Percentiles rank a stretch among this genome's conserved stretches.
phyloP scores from a whole-genome alignment of 2,888 invertebrate species.

The Melieria omissa region DNA sequence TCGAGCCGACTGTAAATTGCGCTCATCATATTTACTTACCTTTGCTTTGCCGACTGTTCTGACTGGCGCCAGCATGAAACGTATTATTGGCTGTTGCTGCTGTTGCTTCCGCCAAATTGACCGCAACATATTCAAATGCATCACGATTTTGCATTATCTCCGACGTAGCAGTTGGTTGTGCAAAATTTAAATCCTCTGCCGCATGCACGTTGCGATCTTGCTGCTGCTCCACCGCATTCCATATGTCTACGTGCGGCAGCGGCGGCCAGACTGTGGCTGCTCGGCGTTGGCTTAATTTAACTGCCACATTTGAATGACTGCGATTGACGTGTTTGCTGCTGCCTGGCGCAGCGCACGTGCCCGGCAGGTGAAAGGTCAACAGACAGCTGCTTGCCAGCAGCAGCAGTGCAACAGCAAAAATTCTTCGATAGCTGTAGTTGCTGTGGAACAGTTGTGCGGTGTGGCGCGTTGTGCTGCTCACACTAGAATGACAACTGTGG shows the following conservation, averaged over 20 bases:
- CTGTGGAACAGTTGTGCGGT: too few species aligned
- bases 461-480: too few species aligned
- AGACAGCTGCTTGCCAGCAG: too few species aligned
- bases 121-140: slow-evolving; percentile 22
- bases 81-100: slow-evolving; percentile 1
- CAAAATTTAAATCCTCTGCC: not conserved
- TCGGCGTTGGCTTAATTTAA: too few species aligned
- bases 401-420: too few species aligned
- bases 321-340: too few species aligned
- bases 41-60: slow-evolving; percentile 25
- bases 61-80: slow-evolving; percentile 7
- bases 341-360: too few species aligned
- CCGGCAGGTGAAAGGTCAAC: too few species aligned
- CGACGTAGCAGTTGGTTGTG: too few species aligned
- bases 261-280: slow-evolving; percentile 7
- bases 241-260: slow-evolving; percentile 21
- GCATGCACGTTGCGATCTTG: not conserved
- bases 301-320: too few species aligned
- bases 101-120: slow-evolving; percentile 20
- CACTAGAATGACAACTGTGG: too few species aligned
- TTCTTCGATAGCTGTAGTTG: too few species aligned
- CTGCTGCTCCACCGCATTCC: not conserved
- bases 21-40: slow-evolving; percentile 12
- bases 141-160: slow-evolving; percentile 2
- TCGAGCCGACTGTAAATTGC: not conserved